Base-by-base conservation (phyloP, 2,888 invertebrate genomes). In the Napeogenes inachia region DNA sequence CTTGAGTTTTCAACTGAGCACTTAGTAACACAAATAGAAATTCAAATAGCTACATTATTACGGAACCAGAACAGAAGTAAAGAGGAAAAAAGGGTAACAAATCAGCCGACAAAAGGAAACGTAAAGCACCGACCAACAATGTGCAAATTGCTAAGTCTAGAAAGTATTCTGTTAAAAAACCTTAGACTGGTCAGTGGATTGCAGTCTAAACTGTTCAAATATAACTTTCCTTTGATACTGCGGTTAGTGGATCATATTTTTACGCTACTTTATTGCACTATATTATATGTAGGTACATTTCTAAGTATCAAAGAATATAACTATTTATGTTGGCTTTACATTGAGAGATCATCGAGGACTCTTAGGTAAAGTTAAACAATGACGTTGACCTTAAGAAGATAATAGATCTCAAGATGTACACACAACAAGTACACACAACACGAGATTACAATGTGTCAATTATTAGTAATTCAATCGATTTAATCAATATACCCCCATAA, bases 181-280 rank as follows among this genome's bases (percentile, higher is more conserved):
- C 72, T 71, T 72, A 73, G 74, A 71, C 73, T 70, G 71, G 62
- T 72, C 74, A 71, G 72, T 76, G 72, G 76, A 75, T 76, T 84
- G 86, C 84, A 80, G 84, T 75, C 76, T 87, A 87, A 87, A 86
- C 81, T 83, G 79, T 82, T 81, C 81, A 82, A 85, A 79, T 85
- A 88, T 83, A 82, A 77, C 71, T 70, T 72, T 76, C 76, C 77
- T 85, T 85, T 86, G 82, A 77, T 71, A 70, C 68, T 71, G 70
- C 64, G 72, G 82, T 82, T 84, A 79, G 81, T 77, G 76, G 78
- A 82, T 86, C 79, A 54, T 68, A 60, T 56, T 56, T 60, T 65
- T 60, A 67, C 50, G 38, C 45, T 50, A 42, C 67, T 69, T 65
- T 56, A 62, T 67, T 60, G 38, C 59, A 59, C 62, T 45, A 47